These are phyloP conservation scores for Meliscaeva auricollis DNA, from an alignment of 2,888 invertebrate genomes.

Conservation along the genomic window DNA sequence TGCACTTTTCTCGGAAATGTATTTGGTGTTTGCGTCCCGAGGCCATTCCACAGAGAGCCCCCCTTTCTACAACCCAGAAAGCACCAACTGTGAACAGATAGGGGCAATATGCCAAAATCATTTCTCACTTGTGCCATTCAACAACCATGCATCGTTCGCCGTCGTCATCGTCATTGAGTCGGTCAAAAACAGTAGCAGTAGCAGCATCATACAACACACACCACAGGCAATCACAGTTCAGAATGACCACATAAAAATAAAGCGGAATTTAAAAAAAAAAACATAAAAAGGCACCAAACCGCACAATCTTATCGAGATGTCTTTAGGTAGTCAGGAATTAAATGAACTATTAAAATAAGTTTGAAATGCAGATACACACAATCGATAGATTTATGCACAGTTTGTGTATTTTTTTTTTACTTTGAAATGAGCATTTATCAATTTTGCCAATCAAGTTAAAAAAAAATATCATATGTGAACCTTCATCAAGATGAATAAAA, in stretches of 20 bases:
- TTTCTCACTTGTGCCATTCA: conserved; percentile 37
- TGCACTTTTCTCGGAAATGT: conserved; percentile 4
- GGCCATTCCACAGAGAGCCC: not conserved
- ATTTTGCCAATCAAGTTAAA: conserved; percentile 24
- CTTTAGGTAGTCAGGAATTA: not conserved
- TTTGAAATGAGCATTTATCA: conserved; percentile 53
- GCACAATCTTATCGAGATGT: conserved; percentile 20
- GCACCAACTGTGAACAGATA: conserved; percentile 30
- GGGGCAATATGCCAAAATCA: conserved; percentile 68
- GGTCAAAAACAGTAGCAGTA: conserved; percentile 28
- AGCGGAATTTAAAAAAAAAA: conserved; percentile 24
- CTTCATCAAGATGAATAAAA: conserved; percentile 1
- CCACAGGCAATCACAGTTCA: conserved; percentile 28
- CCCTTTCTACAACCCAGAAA: not conserved
- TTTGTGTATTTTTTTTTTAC: not conserved
- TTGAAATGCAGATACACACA: conserved; percentile 15
- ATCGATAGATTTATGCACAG: not conserved
- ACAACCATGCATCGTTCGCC: not conserved
- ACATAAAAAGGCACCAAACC: conserved; percentile 1
- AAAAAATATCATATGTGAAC: not conserved
- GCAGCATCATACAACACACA: conserved; percentile 29
- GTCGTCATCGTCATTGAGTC: not conserved
- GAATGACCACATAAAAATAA: conserved; percentile 46
- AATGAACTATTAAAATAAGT: conserved; percentile 15
- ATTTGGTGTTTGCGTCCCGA: conserved; percentile 5